Evolutionary conservation across 2,113 vertebrate species (phyloP), one percentile per base, ranked within the genome.

Genomic region (Asarcornis scutulata): DNA sequence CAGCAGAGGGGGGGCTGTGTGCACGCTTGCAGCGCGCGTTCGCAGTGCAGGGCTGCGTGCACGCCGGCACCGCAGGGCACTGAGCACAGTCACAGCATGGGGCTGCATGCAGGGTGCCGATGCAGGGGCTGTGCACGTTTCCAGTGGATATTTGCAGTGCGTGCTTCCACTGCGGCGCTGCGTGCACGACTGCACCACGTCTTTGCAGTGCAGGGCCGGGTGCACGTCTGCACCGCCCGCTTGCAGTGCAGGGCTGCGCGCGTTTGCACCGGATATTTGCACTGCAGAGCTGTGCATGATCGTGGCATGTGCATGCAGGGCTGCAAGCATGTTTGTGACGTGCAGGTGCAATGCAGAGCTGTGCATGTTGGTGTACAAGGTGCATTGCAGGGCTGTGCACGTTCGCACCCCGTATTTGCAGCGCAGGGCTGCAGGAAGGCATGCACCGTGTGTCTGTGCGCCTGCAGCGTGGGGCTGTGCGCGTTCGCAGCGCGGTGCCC

Each of bases 41-140:
- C 9, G 15, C 34, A 63, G 23, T 13, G 25, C 60, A 26, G 34
- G 23, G 25, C 36, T 25, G 6, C 11, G 26, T 40, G 36, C 26
- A 10, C 40, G 36, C n/a, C 36, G 36, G 60, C 60, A 27, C 23
- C 16, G 26, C 36, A 4, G 62, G 18, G 60, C 60, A 11, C 36
- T 64, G 62, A 29, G 36, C 26, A 25, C 36, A 4, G 23, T 23
- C n/a, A 34, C 21, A 23, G 58, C n/a, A 2, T 22, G 71, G 53
- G 22, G 46, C 22, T 12, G 29, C 0, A 23, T 6, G 31, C 15
- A 3, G 4, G 7, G 17, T 13, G 3, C 20, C n/a, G 23, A 11
- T 20, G 26, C 26, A 27, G 14, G 13, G 22, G n/a, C 59, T 36
- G 59, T 34, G n/a, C 63, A 18, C 17, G 17, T 25, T 26, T 40